Conservation (phyloP, 2,797 vertebrate species). For the Champsocephalus gunnari region DNA sequence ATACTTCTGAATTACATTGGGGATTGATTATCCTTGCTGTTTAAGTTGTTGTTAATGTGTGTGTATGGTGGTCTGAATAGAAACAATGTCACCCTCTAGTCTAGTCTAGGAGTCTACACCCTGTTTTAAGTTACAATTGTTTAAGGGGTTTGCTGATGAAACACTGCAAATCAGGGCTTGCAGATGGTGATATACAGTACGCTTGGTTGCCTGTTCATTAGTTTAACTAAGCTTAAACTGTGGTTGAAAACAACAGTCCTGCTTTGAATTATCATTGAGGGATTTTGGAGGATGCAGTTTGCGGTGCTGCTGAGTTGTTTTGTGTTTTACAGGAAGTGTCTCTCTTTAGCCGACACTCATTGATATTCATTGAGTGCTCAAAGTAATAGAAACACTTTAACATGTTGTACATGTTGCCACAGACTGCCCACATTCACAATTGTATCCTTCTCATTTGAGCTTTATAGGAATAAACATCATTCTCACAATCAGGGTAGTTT, state of each 20-base stretch:
- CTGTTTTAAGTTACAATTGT: not conserved
- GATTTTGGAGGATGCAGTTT: not conserved
- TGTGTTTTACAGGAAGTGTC: not conserved
- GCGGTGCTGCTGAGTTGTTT: not conserved
- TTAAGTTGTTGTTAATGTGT: not conserved
- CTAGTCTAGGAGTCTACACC: no score
- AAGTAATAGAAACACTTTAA: not conserved
- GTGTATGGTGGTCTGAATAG: no score
- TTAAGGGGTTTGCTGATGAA: not conserved
- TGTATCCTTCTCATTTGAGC: not conserved
- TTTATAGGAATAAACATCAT: not conserved
- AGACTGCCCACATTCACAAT: not conserved
- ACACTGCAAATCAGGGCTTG: no score
- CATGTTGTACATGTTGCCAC: not conserved
- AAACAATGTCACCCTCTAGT: no score
- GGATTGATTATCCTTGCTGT: not conserved
- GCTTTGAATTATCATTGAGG: not conserved
- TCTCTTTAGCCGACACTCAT: not conserved
- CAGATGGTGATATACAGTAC: no score
- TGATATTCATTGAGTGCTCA: not conserved
- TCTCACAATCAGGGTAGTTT: not conserved
- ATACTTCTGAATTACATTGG: not conserved
- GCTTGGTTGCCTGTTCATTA: not conserved
- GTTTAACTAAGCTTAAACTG: not conserved
- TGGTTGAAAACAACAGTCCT: not conserved